These are phyloP conservation scores for Sebastes alutus DNA, from an alignment of 2,797 vertebrate species.

Conservation along the genomic window DNA sequence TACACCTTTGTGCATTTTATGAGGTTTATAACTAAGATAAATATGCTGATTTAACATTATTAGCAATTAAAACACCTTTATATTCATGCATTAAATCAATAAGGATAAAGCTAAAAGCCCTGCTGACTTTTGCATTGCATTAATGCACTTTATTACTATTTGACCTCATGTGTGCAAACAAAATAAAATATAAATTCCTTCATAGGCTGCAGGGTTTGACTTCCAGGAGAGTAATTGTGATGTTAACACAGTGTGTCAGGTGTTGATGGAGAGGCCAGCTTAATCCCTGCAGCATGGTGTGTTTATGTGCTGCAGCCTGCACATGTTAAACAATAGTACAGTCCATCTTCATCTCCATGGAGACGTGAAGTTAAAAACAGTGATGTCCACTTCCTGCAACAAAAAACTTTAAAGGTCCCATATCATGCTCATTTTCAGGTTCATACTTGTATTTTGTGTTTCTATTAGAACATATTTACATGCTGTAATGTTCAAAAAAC, in stretches of 20 bases:
- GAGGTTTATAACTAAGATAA: neutral
- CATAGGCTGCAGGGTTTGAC: neutral
- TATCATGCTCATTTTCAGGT: too few species aligned
- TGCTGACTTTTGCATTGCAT: neutral
- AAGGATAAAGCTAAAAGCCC: neutral
- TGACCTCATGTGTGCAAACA: neutral
- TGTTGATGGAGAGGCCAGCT: neutral
- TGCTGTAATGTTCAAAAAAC: too few species aligned
- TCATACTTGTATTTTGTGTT: too few species aligned
- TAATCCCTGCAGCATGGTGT: conserved; percentile 33
- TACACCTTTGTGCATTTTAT: neutral
- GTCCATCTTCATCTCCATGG: conserved; percentile 43
- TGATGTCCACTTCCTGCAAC: conserved; percentile 14
- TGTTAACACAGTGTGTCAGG: neutral
- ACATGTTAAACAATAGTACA: neutral
- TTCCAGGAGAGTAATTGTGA: neutral
- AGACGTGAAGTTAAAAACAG: conserved; percentile 15
- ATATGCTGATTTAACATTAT: neutral
- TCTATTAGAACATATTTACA: too few species aligned
- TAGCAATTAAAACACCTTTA: neutral
- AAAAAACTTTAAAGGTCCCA: neutral
- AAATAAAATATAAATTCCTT: neutral
- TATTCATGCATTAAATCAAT: neutral
- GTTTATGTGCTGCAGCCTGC: conserved; percentile 21
- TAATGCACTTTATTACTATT: neutral